Conservation (phyloP, 2,888 invertebrate species). For the Liopterus haemorrhoidalis region DNA sequence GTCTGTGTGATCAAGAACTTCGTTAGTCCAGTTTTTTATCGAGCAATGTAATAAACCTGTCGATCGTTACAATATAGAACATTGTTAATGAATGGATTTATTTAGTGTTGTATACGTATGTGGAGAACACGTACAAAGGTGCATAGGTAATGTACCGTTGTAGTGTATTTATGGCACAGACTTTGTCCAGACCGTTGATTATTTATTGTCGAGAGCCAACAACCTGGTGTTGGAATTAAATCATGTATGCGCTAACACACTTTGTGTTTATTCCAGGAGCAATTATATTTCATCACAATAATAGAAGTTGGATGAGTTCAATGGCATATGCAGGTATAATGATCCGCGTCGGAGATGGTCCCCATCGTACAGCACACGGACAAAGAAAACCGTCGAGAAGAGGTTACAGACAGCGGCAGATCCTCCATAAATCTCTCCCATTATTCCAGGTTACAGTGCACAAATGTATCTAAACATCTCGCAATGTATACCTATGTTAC, state of each 20-base stretch:
- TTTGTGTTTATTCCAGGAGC: conserved; percentile 20
- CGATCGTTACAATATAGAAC: no score
- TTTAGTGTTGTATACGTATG: no score
- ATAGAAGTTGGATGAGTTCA: conserved; percentile 25
- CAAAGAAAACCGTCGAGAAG: background rate
- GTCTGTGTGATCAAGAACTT: no score
- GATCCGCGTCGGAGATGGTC: no score
- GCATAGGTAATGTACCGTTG: conserved; percentile 15
- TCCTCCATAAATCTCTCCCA: conserved; percentile 43
- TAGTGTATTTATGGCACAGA: conserved; percentile 18
- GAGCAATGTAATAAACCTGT: no score
- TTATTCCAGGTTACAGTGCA: conserved; percentile 41
- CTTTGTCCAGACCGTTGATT: conserved; percentile 22
- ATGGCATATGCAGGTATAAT: conserved; percentile 15
- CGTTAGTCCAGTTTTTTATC: no score
- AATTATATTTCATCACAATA: conserved; percentile 23
- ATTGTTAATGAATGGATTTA: no score
- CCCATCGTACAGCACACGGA: no score
- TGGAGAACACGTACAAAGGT: background rate
- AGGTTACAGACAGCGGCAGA: conserved; percentile 40
- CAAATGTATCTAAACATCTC: conserved; percentile 34
- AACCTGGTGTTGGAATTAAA: conserved; percentile 18
- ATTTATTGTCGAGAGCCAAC: conserved; percentile 20
- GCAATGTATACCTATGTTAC: conserved; percentile 42
- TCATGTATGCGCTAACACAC: no score